Percentiles rank a stretch among this genome's conserved stretches.
phyloP scores from a whole-genome alignment of 2,888 invertebrate genomes.

The Meliscaeva auricollis region DNA sequence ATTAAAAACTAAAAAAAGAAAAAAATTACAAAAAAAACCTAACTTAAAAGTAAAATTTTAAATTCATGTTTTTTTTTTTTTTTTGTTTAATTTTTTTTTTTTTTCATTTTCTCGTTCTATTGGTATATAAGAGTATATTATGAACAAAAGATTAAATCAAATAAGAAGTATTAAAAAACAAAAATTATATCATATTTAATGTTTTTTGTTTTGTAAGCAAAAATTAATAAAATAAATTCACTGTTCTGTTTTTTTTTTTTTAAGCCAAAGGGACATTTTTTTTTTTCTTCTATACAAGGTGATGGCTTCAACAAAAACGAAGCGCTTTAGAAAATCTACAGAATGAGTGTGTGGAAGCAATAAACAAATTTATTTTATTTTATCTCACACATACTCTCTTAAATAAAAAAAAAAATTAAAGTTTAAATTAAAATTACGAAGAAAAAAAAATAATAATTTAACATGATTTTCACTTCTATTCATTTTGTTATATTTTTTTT shows the following conservation, averaged over 20 bases:
- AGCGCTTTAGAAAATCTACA: conserved; percentile 65
- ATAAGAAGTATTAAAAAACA: conserved; percentile 30
- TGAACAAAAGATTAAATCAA: conserved; percentile 42
- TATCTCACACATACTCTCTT: conserved; percentile 39
- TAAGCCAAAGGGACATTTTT: conserved; percentile 58
- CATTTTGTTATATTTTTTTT: conserved; percentile 27
- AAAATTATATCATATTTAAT: neutral
- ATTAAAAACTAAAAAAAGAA: conserved; percentile 58
- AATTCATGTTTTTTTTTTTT: conserved; percentile 54
- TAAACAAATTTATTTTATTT: conserved; percentile 32
- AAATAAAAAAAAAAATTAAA: neutral
- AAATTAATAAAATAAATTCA: conserved; percentile 55
- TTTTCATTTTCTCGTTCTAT: conserved; percentile 31
- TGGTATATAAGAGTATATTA: conserved; percentile 32
- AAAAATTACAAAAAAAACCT: conserved; percentile 58
- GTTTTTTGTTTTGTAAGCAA: conserved; percentile 39
- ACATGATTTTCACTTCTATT: conserved; percentile 65
- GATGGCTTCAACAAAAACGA: conserved; percentile 72
- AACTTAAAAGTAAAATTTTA: conserved; percentile 55
- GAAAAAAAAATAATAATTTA: conserved; percentile 64
- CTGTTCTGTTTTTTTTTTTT: conserved; percentile 35
- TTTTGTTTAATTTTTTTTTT: conserved; percentile 24
- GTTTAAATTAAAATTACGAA: conserved; percentile 39
- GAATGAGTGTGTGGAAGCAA: conserved; percentile 48
- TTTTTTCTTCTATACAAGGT: conserved; percentile 58